Conservation (phyloP, 2,888 invertebrate species). For the Tryphoninae sp. region DNA sequence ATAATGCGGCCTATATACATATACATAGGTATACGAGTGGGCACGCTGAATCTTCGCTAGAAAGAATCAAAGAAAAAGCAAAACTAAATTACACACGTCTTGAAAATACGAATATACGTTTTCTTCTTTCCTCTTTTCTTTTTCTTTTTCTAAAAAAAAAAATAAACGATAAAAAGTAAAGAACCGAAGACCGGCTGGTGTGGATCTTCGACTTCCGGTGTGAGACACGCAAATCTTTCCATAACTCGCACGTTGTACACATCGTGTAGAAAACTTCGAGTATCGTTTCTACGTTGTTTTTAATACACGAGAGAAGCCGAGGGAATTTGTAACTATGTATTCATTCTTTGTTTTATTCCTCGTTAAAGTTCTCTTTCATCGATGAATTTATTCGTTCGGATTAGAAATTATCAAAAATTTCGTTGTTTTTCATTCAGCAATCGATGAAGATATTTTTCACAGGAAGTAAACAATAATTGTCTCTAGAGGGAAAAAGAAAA, state of each 20-base stretch:
- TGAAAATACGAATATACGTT: slow-evolving; percentile 26
- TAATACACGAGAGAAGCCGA: not conserved
- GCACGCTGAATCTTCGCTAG: not conserved
- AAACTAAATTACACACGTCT: slow-evolving; percentile 51
- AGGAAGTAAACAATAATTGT: not conserved
- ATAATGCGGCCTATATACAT: not conserved
- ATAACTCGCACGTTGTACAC: slow-evolving; percentile 37
- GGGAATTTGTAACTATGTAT: not conserved
- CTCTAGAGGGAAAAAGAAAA: not conserved
- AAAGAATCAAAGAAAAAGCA: slow-evolving; percentile 22
- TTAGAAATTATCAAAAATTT: no score
- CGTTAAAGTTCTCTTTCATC: not conserved
- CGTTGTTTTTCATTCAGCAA: no score
- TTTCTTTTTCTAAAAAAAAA: slow-evolving; percentile 37
- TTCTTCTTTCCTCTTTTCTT: slow-evolving; percentile 10
- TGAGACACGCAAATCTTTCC: slow-evolving; percentile 59
- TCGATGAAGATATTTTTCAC: no score
- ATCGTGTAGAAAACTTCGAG: slow-evolving; percentile 27
- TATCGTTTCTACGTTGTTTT: slow-evolving; percentile 34
- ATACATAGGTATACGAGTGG: not conserved
- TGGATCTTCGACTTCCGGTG: slow-evolving; percentile 59
- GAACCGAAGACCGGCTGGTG: slow-evolving; percentile 57
- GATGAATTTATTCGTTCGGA: not conserved
- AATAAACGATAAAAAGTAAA: slow-evolving; percentile 39
- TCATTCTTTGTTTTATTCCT: not conserved